A percentile compares a stretch with the other conserved stretches of the same genome.
phyloP scores from a whole-genome alignment of 2,888 invertebrate species.

The Eupithecia pulchellata region DNA sequence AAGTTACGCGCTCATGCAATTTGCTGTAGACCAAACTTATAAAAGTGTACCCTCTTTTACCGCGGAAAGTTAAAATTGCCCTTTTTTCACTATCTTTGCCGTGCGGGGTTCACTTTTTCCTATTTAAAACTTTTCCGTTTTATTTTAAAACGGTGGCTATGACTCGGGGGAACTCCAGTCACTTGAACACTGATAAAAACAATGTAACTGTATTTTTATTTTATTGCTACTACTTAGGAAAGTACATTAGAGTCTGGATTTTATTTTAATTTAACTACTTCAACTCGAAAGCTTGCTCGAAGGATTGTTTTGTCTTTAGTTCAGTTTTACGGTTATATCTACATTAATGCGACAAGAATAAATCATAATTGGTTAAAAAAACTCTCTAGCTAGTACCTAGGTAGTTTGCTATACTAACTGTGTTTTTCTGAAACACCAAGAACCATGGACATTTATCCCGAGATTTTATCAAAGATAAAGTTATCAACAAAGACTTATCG shows the following conservation, averaged over 20 bases:
- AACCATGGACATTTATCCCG: background rate
- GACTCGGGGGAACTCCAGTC: slow-evolving; percentile 46
- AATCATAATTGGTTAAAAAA: background rate
- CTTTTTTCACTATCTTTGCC: slow-evolving; percentile 77
- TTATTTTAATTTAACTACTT: slow-evolving; percentile 1
- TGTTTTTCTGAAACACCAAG: background rate
- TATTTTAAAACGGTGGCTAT: slow-evolving; percentile 71
- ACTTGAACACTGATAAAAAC: slow-evolving; percentile 46
- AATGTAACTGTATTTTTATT: slow-evolving; percentile 40
- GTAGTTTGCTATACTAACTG: background rate
- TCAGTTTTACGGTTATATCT: background rate
- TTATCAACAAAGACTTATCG: background rate
- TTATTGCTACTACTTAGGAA: slow-evolving; percentile 30
- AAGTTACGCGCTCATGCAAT: slow-evolving; percentile 71
- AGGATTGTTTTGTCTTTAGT: background rate
- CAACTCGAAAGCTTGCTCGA: background rate
- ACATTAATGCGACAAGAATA: background rate
- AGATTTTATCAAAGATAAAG: background rate
- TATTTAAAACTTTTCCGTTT: slow-evolving; percentile 82
- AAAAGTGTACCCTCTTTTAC: slow-evolving; percentile 68
- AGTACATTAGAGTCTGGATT: slow-evolving; percentile 4
- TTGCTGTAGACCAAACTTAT: slow-evolving; percentile 72
- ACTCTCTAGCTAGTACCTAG: background rate
- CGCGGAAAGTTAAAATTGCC: slow-evolving; percentile 79
- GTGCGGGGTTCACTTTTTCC: slow-evolving; percentile 71